phyloP scores from a whole-genome alignment of 2,888 invertebrate genomes.

The Lapara coniferarum region DNA sequence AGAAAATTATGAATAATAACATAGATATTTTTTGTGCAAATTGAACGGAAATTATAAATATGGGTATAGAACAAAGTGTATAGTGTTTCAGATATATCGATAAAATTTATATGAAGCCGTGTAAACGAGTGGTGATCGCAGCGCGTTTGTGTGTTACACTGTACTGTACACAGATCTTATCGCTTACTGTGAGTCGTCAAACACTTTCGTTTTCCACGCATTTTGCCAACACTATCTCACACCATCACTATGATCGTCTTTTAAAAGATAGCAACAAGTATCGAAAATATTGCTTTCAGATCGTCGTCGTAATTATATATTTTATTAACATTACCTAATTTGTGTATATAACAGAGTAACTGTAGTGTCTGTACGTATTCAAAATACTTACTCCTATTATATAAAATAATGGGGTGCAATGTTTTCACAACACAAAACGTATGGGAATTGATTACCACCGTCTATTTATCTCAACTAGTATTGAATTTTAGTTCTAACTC shows the following conservation, averaged over 20 bases:
- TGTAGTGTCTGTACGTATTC: neutral
- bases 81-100: neutral
- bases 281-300: neutral
- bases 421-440: neutral
- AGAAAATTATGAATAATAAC: no score
- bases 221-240: neutral
- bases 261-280: neutral
- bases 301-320: slow-evolving; percentile 1
- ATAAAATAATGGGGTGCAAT: neutral
- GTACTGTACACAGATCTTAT: slow-evolving; percentile 6
- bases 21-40: no score
- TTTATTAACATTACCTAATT: slow-evolving; percentile 9
- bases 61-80: neutral
- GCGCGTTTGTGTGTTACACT: slow-evolving; percentile 7
- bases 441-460: slow-evolving; percentile 37
- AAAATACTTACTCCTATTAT: slow-evolving; percentile 2
- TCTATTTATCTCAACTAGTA: slow-evolving; percentile 30
- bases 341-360: slow-evolving; percentile 11
- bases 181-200: slow-evolving; percentile 4
- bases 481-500: slow-evolving; percentile 26
- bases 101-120: slow-evolving; percentile 7
- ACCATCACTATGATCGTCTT: neutral
- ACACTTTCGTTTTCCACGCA: slow-evolving; percentile 13
- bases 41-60: neutral
- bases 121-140: slow-evolving; percentile 8